Evolutionary conservation across 2,888 invertebrate genomes (phyloP), one percentile per base, ranked within the genome.

Genomic region (Heteromurus nitidus): DNA sequence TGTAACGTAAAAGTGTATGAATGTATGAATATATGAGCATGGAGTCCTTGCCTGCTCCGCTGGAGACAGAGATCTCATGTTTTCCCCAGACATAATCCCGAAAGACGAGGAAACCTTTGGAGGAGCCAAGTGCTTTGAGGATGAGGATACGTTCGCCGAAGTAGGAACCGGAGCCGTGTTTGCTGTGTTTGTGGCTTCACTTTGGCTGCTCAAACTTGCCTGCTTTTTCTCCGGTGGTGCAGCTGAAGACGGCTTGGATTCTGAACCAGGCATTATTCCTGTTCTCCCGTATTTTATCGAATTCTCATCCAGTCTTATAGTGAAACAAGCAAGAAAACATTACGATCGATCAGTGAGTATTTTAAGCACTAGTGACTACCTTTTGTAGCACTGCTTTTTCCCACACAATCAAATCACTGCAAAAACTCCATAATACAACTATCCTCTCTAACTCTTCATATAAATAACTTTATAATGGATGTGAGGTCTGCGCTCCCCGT

Each of bases 231-330:
- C 58, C 42, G 22, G 24, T 24, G 26, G n/a, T 30, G 36, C 18
- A 31, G 30, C 72, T 53, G 30, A n/a, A 18, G 50, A n/a, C 24
- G 55, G 42, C 7, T 31, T 22, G 24, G 60, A 24, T 58, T 53
- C 84, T 55, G 80, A 82, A 31, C 26, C 75, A 2, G 84, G 82
- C 30, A 88, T 11, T 82, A 85, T 24, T 81, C 85, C 75, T 64
- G 88, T 67, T 73, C 86, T 84, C 68, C 88, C 88, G 70, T 89
- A 89, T 28, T 90, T 88, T 36, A 93, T 92, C 53, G 93, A 88
- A 60, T 91, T 92, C 88, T 93, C 93, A 87, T 93, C 93, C 88
- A 93, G 89, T 65, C 93, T 93, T 88, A 20, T 53, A 36, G 72
- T 70, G 30, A 69, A 44, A 75, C 31, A 72, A 26, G 30, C 60